Conservation (phyloP, 2,113 vertebrate genomes). For the Lonchura striata region DNA sequence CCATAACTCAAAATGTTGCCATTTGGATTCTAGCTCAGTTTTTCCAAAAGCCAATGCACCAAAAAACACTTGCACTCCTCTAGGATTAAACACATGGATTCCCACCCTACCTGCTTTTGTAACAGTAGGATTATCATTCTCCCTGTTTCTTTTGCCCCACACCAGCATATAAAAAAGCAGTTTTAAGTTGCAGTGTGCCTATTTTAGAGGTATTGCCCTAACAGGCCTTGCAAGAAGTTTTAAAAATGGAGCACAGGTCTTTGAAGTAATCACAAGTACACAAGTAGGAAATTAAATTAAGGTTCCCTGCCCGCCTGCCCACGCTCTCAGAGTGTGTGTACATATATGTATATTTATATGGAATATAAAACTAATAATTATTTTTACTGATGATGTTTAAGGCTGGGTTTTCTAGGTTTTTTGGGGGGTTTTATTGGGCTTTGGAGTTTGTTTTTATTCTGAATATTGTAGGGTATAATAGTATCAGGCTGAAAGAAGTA, state of each 20-base stretch:
- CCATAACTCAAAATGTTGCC: neutral
- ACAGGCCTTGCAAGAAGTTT: neutral
- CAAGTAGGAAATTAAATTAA: neutral
- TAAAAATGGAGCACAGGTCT: neutral
- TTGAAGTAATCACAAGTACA: neutral
- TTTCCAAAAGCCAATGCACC: neutral
- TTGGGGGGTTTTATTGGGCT: fast-evolving
- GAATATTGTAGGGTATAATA: neutral
- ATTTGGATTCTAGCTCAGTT: neutral
- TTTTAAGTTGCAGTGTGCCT: neutral
- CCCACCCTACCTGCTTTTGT: fast-evolving
- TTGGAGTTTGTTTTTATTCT: neutral
- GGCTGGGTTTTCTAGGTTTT: neutral
- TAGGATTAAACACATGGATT: neutral
- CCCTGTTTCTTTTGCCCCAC: neutral
- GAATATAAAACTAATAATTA: neutral
- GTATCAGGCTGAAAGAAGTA: neutral
- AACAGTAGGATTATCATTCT: neutral
- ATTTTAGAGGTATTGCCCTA: neutral
- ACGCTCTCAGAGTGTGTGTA: neutral
- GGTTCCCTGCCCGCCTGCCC: too few relatives aligned
- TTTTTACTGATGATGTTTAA: neutral
- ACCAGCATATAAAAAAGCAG: neutral
- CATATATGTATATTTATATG: too few relatives aligned
- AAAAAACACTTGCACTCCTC: neutral